Base-by-base conservation (phyloP, 2,797 vertebrate species). In the Poeciliopsis turneri region DNA sequence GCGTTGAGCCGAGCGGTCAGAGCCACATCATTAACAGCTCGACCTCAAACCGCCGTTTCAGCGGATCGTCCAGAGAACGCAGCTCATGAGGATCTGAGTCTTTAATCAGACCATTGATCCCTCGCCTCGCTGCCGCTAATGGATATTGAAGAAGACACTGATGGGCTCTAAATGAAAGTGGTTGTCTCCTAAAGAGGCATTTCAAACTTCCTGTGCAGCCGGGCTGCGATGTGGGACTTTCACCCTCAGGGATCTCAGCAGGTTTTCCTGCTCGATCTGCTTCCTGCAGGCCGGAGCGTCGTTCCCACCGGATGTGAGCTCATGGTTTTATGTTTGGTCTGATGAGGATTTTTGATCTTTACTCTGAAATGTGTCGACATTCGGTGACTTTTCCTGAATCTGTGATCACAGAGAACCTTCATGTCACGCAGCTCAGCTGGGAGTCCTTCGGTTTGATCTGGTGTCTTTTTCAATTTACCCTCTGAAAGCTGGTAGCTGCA, bases 161-260 rank as follows among this genome's bases (percentile, higher is more conserved):
- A 87, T 77, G 76, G 77, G 72, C 61, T 82, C 79, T 53, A 77
- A 85, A 90, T 89, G 79, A 85, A 80, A 78, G 81, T 74, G 68
- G 83, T 84, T 82, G 81, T 84, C 78, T 86, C 30, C 64, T 74
- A 28, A 87, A 84, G 79, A 83, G 78, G 80, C 77, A 76, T 82
- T 61, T 61, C 30, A 61, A 18, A 33, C 15, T 28, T 61, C 59
- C 59, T 6, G 7, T 77, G 76, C 76, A 70, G 30, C 46, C 28
- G 0, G 45, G 25, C 69, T 30, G 53, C 7, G 59, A 61, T 76
- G 1, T 75, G 78, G 82, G 82, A 66, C 77, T 73, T 71, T 28
- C n/a, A 11, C 81, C 78, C 45, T 28, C 45, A 68, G 82, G 79
- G 68, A 76, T 57, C 51, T 43, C 33, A 53, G 43, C 41, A 45